A percentile compares a stretch with the other conserved stretches of the same genome.
phyloP scores from a whole-genome alignment of 2,113 vertebrate genomes.

The Jaculus jaculus region DNA sequence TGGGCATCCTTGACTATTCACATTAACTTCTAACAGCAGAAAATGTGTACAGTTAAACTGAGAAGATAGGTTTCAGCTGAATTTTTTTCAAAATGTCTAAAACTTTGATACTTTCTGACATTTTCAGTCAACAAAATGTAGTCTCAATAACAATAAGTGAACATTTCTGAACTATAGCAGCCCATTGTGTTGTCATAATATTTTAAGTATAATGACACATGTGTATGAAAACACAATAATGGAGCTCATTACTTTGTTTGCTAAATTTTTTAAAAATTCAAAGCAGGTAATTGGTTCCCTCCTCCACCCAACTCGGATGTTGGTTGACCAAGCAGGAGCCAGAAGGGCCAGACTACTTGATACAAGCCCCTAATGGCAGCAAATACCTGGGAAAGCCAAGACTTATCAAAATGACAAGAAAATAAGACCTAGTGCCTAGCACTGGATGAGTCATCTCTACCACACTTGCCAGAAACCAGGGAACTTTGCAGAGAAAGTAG shows the following conservation, averaged over 20 bases:
- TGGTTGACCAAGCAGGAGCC: too few species aligned
- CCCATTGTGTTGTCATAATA: not conserved
- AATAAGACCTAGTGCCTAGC: too few species aligned
- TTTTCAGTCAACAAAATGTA: constrained; percentile 28
- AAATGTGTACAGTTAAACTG: not conserved
- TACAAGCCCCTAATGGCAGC: too few species aligned
- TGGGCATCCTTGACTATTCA: not conserved
- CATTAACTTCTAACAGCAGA: not conserved
- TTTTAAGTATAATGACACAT: not conserved
- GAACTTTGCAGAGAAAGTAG: too few species aligned
- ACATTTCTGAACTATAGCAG: constrained; percentile 2
- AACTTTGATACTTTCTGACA: constrained; percentile 16
- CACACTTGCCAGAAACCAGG: too few species aligned
- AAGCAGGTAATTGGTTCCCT: too few species aligned
- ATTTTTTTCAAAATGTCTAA: constrained; percentile 49
- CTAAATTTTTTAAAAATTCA: not conserved
- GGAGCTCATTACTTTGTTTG: not conserved
- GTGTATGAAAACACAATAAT: not conserved
- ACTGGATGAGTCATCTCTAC: too few species aligned
- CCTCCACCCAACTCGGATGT: too few species aligned
- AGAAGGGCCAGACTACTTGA: too few species aligned
- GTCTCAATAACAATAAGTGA: constrained; percentile 11
- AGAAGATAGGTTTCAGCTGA: not conserved
- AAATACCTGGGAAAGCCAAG: too few species aligned
- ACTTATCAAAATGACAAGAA: too few species aligned